A percentile compares a stretch with the other conserved stretches of the same genome.
Evolutionary conservation across 2,888 invertebrate species (phyloP).

Genomic region (Eupithecia dodoneata): DNA sequence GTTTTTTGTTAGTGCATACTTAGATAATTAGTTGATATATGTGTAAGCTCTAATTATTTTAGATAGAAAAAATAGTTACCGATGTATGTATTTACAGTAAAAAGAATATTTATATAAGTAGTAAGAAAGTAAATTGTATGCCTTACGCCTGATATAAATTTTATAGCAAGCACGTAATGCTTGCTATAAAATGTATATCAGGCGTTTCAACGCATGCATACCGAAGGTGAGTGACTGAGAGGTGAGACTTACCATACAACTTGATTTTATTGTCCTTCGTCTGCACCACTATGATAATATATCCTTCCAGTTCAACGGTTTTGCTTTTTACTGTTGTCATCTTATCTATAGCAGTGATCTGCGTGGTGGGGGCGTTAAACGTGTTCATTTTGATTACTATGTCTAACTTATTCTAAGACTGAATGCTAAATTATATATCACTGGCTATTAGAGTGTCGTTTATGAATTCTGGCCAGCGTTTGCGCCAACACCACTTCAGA

Average conservation of each 20-base stretch:
- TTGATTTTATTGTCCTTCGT: conserved; percentile 97
- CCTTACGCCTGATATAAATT: too few relatives aligned
- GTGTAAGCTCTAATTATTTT: too few relatives aligned
- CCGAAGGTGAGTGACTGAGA: too few relatives aligned
- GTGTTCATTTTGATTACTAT: conserved; percentile 71
- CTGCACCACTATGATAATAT: conserved; percentile 97
- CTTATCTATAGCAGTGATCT: conserved; percentile 78
- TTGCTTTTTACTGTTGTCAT: conserved; percentile 80
- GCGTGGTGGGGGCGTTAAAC: conserved; percentile 79
- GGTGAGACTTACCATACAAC: conserved; percentile 89
- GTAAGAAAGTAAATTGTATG: too few relatives aligned
- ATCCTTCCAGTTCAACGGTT: conserved; percentile 95
- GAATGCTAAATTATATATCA: conserved; percentile 32
- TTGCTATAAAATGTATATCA: conserved; percentile 30
- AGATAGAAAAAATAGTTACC: too few relatives aligned
- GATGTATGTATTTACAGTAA: too few relatives aligned
- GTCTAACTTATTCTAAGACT: conserved; percentile 46
- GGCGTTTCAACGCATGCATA: conserved; percentile 24
- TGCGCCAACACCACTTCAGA: conserved; percentile 80
- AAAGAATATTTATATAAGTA: too few relatives aligned
- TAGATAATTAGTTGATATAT: too few relatives aligned
- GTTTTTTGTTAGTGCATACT: too few relatives aligned
- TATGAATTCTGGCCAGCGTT: conserved; percentile 69
- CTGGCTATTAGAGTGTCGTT: conserved; percentile 45
- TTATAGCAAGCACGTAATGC: too few relatives aligned